These are phyloP conservation scores for Ceratina australensis DNA, from an alignment of 1,140 invertebrate species.

Conservation along the genomic window DNA sequence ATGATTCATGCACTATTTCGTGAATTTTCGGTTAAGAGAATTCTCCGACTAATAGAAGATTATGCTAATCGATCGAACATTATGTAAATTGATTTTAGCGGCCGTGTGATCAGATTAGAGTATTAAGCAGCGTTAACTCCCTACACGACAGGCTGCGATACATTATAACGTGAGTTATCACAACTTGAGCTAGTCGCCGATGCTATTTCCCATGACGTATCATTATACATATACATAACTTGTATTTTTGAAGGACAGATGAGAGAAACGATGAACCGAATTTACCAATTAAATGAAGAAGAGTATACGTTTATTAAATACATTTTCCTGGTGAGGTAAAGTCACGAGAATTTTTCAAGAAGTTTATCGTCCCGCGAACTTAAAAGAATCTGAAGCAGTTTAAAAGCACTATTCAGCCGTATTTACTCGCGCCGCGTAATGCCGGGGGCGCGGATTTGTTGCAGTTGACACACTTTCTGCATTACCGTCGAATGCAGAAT, in stretches of 20 bases:
- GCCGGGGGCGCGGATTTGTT: constrained; percentile 58
- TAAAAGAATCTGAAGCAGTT: constrained; percentile 50
- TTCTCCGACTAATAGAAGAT: constrained; percentile 21
- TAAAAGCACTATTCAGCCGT: constrained; percentile 50
- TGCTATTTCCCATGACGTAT: too few species aligned
- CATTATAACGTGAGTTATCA: background rate
- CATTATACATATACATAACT: too few species aligned
- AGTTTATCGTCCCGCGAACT: constrained; percentile 50
- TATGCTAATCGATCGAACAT: constrained; percentile 32
- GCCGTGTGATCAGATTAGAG: constrained; percentile 2
- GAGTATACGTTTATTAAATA: too few species aligned
- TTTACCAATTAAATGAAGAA: too few species aligned
- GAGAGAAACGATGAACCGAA: too few species aligned
- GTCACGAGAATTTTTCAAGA: constrained; percentile 29
- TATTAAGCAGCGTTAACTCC: background rate
- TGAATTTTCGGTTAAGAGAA: constrained; percentile 13
- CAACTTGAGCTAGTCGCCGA: too few species aligned
- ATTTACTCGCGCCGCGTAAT: constrained; percentile 57
- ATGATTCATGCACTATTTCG: constrained; percentile 13
- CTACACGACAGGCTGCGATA: background rate
- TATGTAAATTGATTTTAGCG: constrained; percentile 24
- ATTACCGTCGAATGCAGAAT: constrained; percentile 48
- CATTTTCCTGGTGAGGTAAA: constrained; percentile 24
- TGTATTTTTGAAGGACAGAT: background rate
- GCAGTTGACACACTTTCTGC: constrained; percentile 66